phyloP scores from a whole-genome alignment of 2,797 vertebrate genomes.

The Parambassis ranga region DNA sequence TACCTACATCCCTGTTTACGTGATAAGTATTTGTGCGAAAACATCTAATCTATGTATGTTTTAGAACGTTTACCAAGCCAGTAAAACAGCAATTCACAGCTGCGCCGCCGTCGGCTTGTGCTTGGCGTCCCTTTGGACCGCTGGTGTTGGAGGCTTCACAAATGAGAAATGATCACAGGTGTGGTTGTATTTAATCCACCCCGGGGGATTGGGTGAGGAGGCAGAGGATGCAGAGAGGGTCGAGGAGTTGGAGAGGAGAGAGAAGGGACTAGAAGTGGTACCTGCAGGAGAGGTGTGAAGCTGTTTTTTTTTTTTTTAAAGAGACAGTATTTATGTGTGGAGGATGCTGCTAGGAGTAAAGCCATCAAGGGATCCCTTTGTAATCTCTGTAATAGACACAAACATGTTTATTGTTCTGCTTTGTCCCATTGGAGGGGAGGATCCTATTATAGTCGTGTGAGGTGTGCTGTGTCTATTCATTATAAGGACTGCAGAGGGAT shows the following conservation, averaged over 20 bases:
- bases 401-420: conserved; percentile 64
- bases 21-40: conserved; percentile 31
- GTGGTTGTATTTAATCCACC: conserved; percentile 68
- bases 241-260: conserved; percentile 36
- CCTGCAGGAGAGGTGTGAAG: conserved; percentile 24
- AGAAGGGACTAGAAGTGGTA: conserved; percentile 14
- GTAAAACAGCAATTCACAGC: conserved; percentile 56
- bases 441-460: conserved; percentile 39
- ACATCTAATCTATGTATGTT: conserved; percentile 51
- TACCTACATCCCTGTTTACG: conserved; percentile 19
- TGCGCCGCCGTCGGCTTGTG: conserved; percentile 26
- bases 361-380: conserved; percentile 45
- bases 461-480: conserved; percentile 26
- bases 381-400: conserved; percentile 61
- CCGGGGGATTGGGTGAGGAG: conserved; percentile 42
- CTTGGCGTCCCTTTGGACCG: conserved; percentile 48
- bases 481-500: conserved; percentile 4
- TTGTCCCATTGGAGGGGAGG: conserved; percentile 32
- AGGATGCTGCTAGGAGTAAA: conserved; percentile 18
- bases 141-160: conserved; percentile 60
- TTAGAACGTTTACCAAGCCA: conserved; percentile 53
- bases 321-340: conserved; percentile 2
- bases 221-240: conserved; percentile 34
- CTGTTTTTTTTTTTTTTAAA: conserved; percentile 55
- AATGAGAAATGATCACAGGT: conserved; percentile 73